Evolutionary conservation across 2,888 invertebrate species (phyloP), one percentile per base, ranked within the genome.

Genomic region (Amorpha juglandis): DNA sequence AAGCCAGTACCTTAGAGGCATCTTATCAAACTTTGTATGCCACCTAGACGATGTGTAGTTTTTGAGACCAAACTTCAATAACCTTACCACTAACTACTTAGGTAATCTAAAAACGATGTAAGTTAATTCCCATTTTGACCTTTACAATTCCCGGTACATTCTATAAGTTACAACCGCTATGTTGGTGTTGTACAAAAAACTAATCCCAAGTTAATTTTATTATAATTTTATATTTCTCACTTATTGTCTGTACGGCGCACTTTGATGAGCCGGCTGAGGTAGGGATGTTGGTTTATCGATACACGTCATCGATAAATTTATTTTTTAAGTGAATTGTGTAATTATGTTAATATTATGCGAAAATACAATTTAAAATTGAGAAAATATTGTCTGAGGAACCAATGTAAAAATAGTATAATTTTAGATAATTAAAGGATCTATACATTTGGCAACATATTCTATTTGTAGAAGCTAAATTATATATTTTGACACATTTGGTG

Each of bases 191-290:
- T 53, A 63, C 16, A 63, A 66, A 66, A 66, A 66, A 53, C 52
- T 66, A 66, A 50, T 51, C 21, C 42, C 52, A 55, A 58, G 35
- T 90, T 92, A 92, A 92, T 92, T 91, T 92, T 91, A 91, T 92
- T 90, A 90, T 92, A 92, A 92, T 92, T 91, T 92, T 91, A 92
- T 92, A 89, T 92, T 92, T 91, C 91, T 88, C 88, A 89, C 89
- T 89, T 91, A 90, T 90, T 90, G 91, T 91, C 87, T 90, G 89
- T 79, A 81, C 75, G 83, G 82, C 81, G 82, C 87, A 87, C 92
- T 92, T 93, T 93, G 92, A 93, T 90, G 91, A 85, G 74, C 83
- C 91, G 87, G 88, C 90, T 83, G 78, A 79, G 84, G 76, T 83
- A 89, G 88, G 75, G 89, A 69, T 78, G 86, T 67, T 35, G 51